Evolutionary conservation across 2,888 invertebrate genomes (phyloP).

Genomic region (Sepiola atlantica): DNA sequence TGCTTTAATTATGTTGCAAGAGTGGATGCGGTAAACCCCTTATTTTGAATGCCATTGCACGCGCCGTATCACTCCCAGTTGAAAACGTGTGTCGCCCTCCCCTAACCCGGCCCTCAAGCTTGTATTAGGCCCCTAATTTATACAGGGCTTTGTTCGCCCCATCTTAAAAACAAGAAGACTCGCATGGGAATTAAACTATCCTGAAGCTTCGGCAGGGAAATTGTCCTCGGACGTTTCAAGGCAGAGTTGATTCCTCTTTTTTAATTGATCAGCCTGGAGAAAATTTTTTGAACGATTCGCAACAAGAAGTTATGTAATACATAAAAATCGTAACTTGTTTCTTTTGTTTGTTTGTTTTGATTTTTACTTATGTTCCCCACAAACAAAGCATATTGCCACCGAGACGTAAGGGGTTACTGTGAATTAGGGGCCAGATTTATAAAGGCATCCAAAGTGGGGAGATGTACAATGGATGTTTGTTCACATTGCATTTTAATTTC

Average conservation of each 20-base stretch:
- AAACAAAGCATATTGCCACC: no score
- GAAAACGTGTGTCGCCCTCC: not conserved
- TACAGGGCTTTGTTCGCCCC: not conserved
- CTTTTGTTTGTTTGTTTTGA: no score
- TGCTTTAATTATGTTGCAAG: not conserved
- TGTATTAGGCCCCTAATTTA: not conserved
- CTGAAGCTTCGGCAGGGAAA: not conserved
- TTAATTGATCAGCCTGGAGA: not conserved
- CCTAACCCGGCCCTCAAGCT: no score
- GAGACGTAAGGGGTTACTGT: no score
- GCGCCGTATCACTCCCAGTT: not conserved
- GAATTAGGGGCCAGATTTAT: no score
- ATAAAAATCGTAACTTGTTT: no score
- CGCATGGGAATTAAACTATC: not conserved
- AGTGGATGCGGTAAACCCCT: not conserved
- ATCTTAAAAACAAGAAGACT: not conserved
- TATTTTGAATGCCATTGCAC: slow-evolving; percentile 2
- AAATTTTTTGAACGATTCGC: not conserved
- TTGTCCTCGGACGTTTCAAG: not conserved
- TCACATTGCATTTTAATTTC: no score
- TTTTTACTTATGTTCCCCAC: no score
- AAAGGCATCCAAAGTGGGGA: no score
- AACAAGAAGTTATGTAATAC: no score
- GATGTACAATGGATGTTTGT: no score
- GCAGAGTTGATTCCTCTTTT: not conserved